Evolutionary conservation across 2,113 vertebrate species (phyloP).

Genomic region (Melanostigma gelatinosum): DNA sequence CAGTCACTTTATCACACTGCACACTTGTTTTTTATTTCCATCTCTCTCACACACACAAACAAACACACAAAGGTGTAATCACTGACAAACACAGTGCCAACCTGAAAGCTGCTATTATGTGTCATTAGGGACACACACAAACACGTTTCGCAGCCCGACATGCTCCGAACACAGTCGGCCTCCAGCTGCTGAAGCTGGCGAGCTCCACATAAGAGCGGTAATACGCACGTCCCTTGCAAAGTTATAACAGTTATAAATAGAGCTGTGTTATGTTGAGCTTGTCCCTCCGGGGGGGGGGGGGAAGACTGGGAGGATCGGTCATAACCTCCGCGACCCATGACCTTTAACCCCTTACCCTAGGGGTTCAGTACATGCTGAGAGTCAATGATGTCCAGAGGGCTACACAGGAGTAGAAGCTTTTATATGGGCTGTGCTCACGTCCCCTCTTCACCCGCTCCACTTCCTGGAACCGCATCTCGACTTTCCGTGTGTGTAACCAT

Average conservation of each 20-base stretch:
- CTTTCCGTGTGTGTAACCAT: conserved; percentile 18
- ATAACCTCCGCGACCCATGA: conserved; percentile 51
- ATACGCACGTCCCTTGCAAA: conserved; percentile 23
- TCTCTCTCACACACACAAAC: conserved; percentile 32
- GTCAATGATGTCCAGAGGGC: conserved; percentile 72
- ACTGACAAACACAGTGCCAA: conserved; percentile 67
- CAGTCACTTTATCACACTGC: conserved; percentile 73
- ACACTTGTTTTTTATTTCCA: conserved; percentile 58
- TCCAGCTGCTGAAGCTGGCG: neutral
- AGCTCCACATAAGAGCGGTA: conserved; percentile 34
- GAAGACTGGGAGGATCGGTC: conserved; percentile 47
- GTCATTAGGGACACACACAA: conserved; percentile 64
- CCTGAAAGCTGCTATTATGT: conserved; percentile 77
- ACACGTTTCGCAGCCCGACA: conserved; percentile 36
- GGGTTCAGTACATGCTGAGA: conserved; percentile 58
- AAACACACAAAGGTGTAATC: conserved; percentile 72
- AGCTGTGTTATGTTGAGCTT: conserved; percentile 48
- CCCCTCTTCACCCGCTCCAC: conserved; percentile 21
- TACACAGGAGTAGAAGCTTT: conserved; percentile 38
- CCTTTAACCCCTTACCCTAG: conserved; percentile 55
- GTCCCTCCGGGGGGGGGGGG: conserved; percentile 48
- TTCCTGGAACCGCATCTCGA: conserved; percentile 61
- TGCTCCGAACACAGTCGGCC: conserved; percentile 37
- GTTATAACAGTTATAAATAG: conserved; percentile 61
- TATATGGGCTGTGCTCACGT: conserved; percentile 32